Conservation (phyloP, 2,888 invertebrate genomes). For the Chymomyza procnemis region DNA sequence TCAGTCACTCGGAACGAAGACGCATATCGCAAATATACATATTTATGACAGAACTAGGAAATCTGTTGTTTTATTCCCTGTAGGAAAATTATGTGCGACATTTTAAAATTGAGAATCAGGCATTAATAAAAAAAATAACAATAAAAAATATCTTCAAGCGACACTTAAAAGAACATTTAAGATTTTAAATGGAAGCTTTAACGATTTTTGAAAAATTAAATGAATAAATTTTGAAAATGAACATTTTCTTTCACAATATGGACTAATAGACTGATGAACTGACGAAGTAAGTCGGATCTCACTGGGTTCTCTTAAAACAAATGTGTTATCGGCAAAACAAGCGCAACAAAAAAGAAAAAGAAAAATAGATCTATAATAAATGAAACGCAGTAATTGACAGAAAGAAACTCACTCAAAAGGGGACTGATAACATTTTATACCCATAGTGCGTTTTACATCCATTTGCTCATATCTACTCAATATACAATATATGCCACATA, state of each 20-base stretch:
- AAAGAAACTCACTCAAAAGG: slow-evolving; percentile 37
- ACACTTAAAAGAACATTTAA: too few relatives aligned
- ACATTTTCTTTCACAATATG: too few relatives aligned
- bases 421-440: slow-evolving; percentile 44
- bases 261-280: too few relatives aligned
- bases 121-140: background rate
- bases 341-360: background rate
- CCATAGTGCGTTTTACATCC: too few relatives aligned
- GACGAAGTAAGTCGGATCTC: too few relatives aligned
- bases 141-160: too few relatives aligned
- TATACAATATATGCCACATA: slow-evolving; percentile 29
- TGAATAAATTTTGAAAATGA: too few relatives aligned
- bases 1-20: background rate
- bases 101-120: too few relatives aligned
- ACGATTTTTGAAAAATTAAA: too few relatives aligned
- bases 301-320: background rate
- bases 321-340: background rate
- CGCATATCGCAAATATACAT: background rate
- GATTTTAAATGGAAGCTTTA: too few relatives aligned
- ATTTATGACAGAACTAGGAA: background rate
- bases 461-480: background rate
- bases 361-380: background rate
- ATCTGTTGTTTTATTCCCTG: background rate
- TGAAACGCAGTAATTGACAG: slow-evolving; percentile 31
- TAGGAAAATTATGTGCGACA: too few relatives aligned